Evolutionary conservation across 1,140 invertebrate species (phyloP).

Genomic region (Listronotus oregonensis): DNA sequence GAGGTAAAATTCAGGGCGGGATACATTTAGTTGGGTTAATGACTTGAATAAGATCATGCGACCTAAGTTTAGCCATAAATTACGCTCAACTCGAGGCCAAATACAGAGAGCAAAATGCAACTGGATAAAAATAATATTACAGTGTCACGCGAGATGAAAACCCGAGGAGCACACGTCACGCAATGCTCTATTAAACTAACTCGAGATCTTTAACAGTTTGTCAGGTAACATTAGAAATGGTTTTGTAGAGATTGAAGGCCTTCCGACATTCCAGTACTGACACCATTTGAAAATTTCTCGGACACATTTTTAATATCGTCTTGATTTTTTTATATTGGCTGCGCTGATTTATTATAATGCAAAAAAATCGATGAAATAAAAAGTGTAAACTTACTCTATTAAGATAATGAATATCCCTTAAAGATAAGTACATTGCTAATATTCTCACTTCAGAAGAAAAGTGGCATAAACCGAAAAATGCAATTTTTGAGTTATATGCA

Average conservation of each 20-base stretch:
- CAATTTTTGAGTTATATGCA: too few relatives aligned
- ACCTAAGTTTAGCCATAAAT: slow-evolving; percentile 14
- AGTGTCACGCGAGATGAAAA: slow-evolving; percentile 31
- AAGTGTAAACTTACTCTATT: too few relatives aligned
- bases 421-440: too few relatives aligned
- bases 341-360: too few relatives aligned
- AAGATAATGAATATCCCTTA: too few relatives aligned
- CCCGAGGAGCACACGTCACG: slow-evolving; percentile 25
- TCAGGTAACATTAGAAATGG: slow-evolving; percentile 16
- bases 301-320: not conserved
- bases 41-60: slow-evolving; percentile 29
- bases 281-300: not conserved
- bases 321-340: too few relatives aligned
- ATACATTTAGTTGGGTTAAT: slow-evolving; percentile 11
- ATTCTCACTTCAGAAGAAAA: too few relatives aligned
- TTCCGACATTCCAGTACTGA: not conserved
- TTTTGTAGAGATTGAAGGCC: not conserved
- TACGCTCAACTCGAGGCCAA: slow-evolving; percentile 13
- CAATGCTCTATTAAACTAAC: slow-evolving; percentile 27
- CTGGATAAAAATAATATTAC: slow-evolving; percentile 30
- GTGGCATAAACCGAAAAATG: too few relatives aligned
- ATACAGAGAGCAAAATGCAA: slow-evolving; percentile 25
- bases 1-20: slow-evolving; percentile 15
- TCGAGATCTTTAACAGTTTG: slow-evolving; percentile 20
- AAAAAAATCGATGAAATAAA: too few relatives aligned